Base-by-base conservation (phyloP, 2,113 vertebrate genomes). In the Sorex araneus region DNA sequence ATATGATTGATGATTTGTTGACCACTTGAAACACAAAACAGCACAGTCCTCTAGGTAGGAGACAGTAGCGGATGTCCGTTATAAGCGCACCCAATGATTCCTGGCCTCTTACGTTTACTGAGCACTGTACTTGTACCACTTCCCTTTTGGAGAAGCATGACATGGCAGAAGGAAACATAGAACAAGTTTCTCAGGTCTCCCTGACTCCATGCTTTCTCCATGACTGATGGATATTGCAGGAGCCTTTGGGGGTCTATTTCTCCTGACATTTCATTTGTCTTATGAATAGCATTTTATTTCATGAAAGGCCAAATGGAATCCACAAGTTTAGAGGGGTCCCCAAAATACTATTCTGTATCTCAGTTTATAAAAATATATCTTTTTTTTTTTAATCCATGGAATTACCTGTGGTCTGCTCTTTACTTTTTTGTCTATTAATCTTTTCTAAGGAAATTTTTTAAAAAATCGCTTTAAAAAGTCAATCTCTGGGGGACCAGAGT, bases 171-270 rank as follows among this genome's bases (percentile, higher is more conserved):
- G 94, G 93, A 87, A 16, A 30, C 40, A 16, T 67, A 78, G 43
- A 70, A 27, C 69, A 60, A 10, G n/a, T 36, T 67, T 91, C 84
- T 91, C 36, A 88, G 34, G 50, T 40, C 63, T 34, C 18, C n/a
- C 77, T 67, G 67, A 82, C 89, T 95, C 79, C 40, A 9, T 93
- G 81, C 87, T 89, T 69, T 28, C 78, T 84, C 76, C 2, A 0
- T 32, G 32, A n/a, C 84, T 92, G 66, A 95, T 64, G 84, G 74
- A 74, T 81, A 88, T 57, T 79, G 19, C 54, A 67, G 70, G 79
- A 63, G 54, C 60, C 11, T 10, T 36, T 47, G 45, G n/a, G 32
- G 32, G 64, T 69, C 69, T 18, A 1, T 67, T 27, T 88, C 28
- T 74, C 19, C 0, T 45, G 34, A 79, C 23, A 1, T 89, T 32